Percentiles rank a stretch among this genome's conserved stretches.
These are phyloP conservation scores for Pogoniulus pusillus DNA, from an alignment of 2,797 vertebrate genomes.

Conservation along the genomic window DNA sequence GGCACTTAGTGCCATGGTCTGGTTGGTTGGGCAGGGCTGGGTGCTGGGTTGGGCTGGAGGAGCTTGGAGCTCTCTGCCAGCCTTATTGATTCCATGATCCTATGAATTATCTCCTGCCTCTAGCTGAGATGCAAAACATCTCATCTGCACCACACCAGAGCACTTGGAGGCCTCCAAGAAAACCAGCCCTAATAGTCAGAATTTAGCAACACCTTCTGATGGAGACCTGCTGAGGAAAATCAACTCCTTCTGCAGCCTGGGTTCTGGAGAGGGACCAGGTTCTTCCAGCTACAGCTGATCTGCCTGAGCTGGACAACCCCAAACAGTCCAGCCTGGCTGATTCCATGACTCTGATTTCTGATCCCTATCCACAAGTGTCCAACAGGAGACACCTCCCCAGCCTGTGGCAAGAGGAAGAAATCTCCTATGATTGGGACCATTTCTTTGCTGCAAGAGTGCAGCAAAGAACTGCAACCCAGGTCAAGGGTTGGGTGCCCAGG, in stretches of 20 bases:
- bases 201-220: constrained; percentile 57
- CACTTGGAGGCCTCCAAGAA: constrained; percentile 3
- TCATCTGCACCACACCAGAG: background rate
- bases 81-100: too few relatives aligned
- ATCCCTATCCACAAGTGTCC: background rate
- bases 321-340: too few relatives aligned
- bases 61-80: too few relatives aligned
- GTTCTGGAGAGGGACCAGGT: background rate
- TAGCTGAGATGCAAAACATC: background rate
- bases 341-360: background rate
- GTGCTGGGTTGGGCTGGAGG: too few relatives aligned
- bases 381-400: background rate
- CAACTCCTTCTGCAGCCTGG: background rate
- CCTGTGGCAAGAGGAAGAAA: constrained; percentile 25
- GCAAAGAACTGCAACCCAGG: too few relatives aligned
- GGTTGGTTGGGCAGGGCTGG: too few relatives aligned
- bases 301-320: background rate
- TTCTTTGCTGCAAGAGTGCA: too few relatives aligned
- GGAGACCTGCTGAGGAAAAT: constrained; percentile 31
- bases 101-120: background rate
- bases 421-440: too few relatives aligned
- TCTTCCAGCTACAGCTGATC: background rate
- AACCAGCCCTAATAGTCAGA: constrained; percentile 38
- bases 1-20: too few relatives aligned
- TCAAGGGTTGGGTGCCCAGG: too few relatives aligned